A percentile compares a stretch with the other conserved stretches of the same genome.
Evolutionary conservation across 2,888 invertebrate species (phyloP).

Genomic region (Apodemia duryi): DNA sequence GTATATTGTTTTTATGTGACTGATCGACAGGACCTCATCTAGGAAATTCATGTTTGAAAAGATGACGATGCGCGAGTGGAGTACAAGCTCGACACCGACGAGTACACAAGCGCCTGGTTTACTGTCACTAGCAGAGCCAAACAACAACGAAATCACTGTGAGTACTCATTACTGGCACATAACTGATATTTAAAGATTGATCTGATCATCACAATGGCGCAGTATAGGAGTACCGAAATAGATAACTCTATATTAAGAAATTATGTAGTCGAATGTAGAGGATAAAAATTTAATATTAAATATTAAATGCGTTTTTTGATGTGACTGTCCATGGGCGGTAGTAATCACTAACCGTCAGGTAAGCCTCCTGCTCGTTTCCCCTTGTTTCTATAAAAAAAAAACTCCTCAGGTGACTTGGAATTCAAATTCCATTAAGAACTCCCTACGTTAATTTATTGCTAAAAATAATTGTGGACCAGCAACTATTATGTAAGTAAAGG

Average conservation of each 20-base stretch:
- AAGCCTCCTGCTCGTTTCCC: too few species aligned
- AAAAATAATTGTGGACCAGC: too few species aligned
- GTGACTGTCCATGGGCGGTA: too few species aligned
- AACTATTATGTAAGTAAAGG: too few species aligned
- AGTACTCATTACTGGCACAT: slow-evolving; percentile 30
- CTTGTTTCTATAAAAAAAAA: too few species aligned
- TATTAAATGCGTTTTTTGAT: too few species aligned
- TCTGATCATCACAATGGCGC: background rate
- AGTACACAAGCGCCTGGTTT: slow-evolving; percentile 62
- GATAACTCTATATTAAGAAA: background rate
- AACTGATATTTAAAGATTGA: background rate
- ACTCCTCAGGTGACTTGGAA: too few species aligned
- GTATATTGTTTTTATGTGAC: background rate
- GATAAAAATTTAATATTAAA: background rate
- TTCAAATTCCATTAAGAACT: too few species aligned
- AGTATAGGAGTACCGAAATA: background rate
- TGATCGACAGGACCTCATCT: slow-evolving; percentile 65
- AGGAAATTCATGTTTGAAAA: slow-evolving; percentile 76
- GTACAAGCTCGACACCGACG: slow-evolving; percentile 56
- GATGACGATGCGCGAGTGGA: slow-evolving; percentile 76
- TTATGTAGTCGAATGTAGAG: background rate
- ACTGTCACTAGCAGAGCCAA: slow-evolving; percentile 67
- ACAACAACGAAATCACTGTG: slow-evolving; percentile 55
- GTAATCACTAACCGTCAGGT: too few species aligned
- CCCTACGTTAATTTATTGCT: too few species aligned